Percentiles rank a stretch among this genome's conserved stretches.
Evolutionary conservation across 2,113 vertebrate genomes (phyloP).

Genomic region (Mastomys natalensis): DNA sequence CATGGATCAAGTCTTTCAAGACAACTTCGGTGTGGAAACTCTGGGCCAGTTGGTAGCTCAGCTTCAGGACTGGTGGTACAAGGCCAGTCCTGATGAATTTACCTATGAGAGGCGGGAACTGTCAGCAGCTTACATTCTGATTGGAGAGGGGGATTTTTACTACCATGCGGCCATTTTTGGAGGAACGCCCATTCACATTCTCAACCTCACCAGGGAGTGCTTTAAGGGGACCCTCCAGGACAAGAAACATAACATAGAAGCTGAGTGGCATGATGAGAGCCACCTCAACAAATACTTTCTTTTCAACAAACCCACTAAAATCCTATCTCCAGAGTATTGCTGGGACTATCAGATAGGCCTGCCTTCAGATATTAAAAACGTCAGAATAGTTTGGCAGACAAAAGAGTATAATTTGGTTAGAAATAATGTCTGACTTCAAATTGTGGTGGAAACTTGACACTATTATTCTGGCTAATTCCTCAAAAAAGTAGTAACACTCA

Average conservation of each 20-base stretch:
- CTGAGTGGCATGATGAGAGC: conserved; percentile 85
- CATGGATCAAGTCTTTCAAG: conserved; percentile 82
- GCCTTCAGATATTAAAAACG: conserved; percentile 56
- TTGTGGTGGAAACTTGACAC: conserved; percentile 51
- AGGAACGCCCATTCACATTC: conserved; percentile 75
- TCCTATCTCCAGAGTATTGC: conserved; percentile 85
- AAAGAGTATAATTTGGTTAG: conserved; percentile 82
- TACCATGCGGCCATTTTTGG: conserved; percentile 83
- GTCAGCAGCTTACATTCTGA: conserved; percentile 80
- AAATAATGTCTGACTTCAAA: conserved; percentile 71
- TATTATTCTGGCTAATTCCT: conserved; percentile 67
- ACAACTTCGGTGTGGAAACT: conserved; percentile 80
- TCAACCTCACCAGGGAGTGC: conserved; percentile 81
- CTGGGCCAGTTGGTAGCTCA: conserved; percentile 82
- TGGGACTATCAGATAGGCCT: conserved; percentile 84
- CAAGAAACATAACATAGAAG: conserved; percentile 81
- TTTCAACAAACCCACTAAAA: conserved; percentile 82
- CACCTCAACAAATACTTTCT: conserved; percentile 86
- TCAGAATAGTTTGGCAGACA: conserved; percentile 80
- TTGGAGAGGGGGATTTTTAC: conserved; percentile 82
- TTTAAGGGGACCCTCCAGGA: conserved; percentile 80
- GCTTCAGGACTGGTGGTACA: conserved; percentile 83
- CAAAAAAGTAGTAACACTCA: conserved; percentile 62
- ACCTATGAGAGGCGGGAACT: conserved; percentile 79
- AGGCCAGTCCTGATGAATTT: conserved; percentile 41